Evolutionary conservation across 2,888 invertebrate species (phyloP), one percentile per base, ranked within the genome.

Genomic region (Gastrophysa polygoni): DNA sequence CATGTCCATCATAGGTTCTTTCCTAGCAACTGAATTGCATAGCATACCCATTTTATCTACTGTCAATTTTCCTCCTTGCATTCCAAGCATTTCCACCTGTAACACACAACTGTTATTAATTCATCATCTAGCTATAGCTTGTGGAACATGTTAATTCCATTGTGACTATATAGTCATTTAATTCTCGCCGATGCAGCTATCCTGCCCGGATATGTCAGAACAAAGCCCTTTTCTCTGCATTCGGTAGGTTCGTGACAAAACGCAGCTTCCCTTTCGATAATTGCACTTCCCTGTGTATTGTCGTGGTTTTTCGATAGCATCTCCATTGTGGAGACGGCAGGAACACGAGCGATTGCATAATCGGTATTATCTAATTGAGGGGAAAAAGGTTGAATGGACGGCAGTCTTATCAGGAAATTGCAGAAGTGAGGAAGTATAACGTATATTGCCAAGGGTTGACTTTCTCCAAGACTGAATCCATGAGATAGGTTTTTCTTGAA

Each of bases 251-350:
- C 60, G 55, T 61, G 65, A 68, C 67, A 68, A 69, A 72, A 68
- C 66, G 64, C 64, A 65, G 69, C 68, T 66, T 69, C 68, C 66
- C 61, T 68, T 46, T 64, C 61, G 63, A 63, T 68, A 69, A 72
- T 71, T 67, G 69, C 68, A 66, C 66, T 68, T 71, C 65, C 65
- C 60, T 49, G 49, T 43, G 65, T 60, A 64, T 66, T 65, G 64
- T 68, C 54, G 61, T 51, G 61, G 63, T 64, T 68, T 67, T 68
- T 63, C 61, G 68, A 68, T 68, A 68, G 47, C 49, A 64, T 66
- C 64, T 54, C 60, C 59, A 64, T 62, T 67, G 58, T 62, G 52
- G 50, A 54, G 49, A 57, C 59, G 24, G 44, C 62, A 57, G 34
- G 32, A 18, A 18, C 51, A 63, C 57, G 54, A 60, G 38, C 38